A percentile compares a stretch with the other conserved stretches of the same genome.
Evolutionary conservation across 2,797 vertebrate species (phyloP).

Genomic region (Hylomyscus alleni): DNA sequence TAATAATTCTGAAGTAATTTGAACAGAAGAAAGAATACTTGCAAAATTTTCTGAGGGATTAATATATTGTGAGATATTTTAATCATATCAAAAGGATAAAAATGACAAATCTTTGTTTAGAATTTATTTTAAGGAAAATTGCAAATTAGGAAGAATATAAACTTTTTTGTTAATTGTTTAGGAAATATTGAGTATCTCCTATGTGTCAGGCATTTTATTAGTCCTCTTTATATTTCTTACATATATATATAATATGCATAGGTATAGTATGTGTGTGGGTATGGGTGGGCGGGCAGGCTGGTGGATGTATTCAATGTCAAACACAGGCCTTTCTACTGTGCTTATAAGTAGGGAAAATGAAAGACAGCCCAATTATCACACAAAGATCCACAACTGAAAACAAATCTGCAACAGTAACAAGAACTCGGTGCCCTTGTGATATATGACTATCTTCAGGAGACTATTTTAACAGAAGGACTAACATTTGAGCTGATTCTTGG

Average conservation of each 20-base stretch:
- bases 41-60: neutral
- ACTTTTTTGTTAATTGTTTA: neutral
- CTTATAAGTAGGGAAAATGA: neutral
- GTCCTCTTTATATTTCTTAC: neutral
- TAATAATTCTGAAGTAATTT: slow-evolving; percentile 19
- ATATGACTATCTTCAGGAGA: neutral
- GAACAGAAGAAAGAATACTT: neutral
- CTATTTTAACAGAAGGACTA: neutral
- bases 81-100: slow-evolving; percentile 1
- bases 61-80: neutral
- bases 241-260: neutral
- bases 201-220: neutral
- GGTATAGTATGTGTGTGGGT: neutral
- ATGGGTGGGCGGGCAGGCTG: no score
- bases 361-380: neutral
- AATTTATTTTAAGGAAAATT: slow-evolving; percentile 9
- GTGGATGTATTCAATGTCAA: neutral
- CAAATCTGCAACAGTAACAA: neutral
- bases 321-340: no score
- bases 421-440: neutral
- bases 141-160: neutral
- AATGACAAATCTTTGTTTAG: neutral
- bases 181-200: neutral
- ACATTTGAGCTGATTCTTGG: neutral
- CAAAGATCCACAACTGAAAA: neutral